These are phyloP conservation scores for Erpornis zantholeuca DNA, from an alignment of 2,113 vertebrate species.

Conservation along the genomic window DNA sequence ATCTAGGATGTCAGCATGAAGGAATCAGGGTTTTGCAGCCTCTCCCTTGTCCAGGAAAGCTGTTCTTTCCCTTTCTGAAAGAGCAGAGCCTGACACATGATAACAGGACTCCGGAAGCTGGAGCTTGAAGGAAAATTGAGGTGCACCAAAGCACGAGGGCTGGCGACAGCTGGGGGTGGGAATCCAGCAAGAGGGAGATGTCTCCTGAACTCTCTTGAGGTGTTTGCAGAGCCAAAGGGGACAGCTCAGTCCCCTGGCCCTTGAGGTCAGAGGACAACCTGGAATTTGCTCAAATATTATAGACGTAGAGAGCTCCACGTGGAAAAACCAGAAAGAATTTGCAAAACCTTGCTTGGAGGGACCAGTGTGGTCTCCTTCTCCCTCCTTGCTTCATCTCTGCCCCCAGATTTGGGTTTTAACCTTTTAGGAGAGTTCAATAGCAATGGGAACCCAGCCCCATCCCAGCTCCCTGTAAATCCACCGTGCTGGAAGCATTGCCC, in stretches of 20 bases:
- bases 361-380: rapidly evolving
- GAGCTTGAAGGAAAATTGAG: neutral
- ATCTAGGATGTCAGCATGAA: neutral
- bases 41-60: neutral
- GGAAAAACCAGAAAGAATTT: neutral
- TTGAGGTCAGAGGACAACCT: neutral
- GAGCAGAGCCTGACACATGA: neutral
- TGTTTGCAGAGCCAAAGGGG: neutral
- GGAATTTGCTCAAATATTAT: neutral
- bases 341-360: neutral
- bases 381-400: neutral
- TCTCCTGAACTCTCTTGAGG: neutral
- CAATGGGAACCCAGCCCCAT: neutral
- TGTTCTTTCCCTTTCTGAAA: neutral
- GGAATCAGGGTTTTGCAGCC: neutral
- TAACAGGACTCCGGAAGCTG: neutral
- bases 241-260: neutral
- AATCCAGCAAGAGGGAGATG: neutral
- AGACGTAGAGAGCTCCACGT: neutral
- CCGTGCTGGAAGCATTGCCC: rapidly evolving
- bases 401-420: neutral
- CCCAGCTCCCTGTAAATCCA: neutral
- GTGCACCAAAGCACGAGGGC: neutral
- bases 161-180: neutral
- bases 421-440: neutral